Percentiles rank a stretch among this genome's conserved stretches.
Evolutionary conservation across 2,888 invertebrate genomes (phyloP).

Genomic region (Dusona sp.): DNA sequence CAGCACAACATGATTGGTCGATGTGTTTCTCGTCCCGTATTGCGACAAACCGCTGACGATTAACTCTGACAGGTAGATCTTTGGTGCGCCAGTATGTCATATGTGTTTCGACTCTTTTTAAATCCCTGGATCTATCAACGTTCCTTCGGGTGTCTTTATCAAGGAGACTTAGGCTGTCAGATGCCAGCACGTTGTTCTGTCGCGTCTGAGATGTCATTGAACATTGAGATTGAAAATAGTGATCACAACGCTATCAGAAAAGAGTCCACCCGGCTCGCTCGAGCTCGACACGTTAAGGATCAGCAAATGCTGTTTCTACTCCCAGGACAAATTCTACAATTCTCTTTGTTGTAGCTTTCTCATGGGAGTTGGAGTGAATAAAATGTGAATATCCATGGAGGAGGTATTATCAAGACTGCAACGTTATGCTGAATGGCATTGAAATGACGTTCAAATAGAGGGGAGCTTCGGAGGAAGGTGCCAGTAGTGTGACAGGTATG

Average conservation of each 20-base stretch:
- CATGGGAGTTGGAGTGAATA: background rate
- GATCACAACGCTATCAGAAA: background rate
- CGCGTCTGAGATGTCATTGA: background rate
- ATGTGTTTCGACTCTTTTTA: background rate
- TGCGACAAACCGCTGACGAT: constrained; percentile 1
- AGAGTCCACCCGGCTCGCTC: background rate
- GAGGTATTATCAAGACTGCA: background rate
- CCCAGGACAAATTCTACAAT: background rate
- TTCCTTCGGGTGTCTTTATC: background rate
- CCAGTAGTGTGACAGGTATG: background rate
- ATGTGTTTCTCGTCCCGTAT: background rate
- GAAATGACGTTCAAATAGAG: background rate
- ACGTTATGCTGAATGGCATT: background rate
- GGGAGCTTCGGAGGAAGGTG: background rate
- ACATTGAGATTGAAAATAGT: constrained; percentile 9
- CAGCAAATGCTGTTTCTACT: background rate
- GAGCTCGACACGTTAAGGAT: background rate
- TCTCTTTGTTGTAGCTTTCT: background rate
- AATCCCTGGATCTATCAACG: background rate
- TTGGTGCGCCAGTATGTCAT: background rate
- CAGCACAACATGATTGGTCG: background rate
- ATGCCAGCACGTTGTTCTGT: background rate
- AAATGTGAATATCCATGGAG: background rate
- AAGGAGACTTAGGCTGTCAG: background rate
- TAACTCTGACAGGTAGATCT: constrained; percentile 1